These are phyloP conservation scores for Xestobium rufovillosum DNA, from an alignment of 2,888 invertebrate genomes.

Conservation along the genomic window DNA sequence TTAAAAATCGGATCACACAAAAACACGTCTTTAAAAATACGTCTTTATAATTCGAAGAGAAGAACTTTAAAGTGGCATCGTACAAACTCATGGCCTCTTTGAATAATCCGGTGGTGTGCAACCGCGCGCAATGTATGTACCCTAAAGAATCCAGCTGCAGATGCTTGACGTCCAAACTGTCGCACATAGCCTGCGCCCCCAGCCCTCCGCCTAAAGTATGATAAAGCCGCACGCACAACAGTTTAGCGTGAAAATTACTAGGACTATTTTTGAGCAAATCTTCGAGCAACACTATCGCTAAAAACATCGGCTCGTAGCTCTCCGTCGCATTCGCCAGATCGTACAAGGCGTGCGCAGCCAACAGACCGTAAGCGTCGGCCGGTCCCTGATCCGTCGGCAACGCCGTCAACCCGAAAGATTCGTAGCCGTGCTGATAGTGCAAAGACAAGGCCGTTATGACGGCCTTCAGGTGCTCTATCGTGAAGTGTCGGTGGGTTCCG, in stretches of 20 bases:
- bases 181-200: constrained; percentile 67
- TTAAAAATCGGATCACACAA: too few relatives aligned
- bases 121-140: constrained; percentile 69
- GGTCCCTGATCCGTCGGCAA: constrained; percentile 65
- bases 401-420: constrained; percentile 49
- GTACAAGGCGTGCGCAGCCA: constrained; percentile 67
- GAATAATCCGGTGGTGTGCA: constrained; percentile 66
- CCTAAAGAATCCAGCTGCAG: constrained; percentile 89
- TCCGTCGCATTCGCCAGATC: constrained; percentile 49
- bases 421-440: constrained; percentile 58
- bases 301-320: constrained; percentile 51
- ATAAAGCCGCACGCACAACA: constrained; percentile 75
- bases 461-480: constrained; percentile 48
- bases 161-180: constrained; percentile 82
- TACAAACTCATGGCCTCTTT: constrained; percentile 61
- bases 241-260: constrained; percentile 82
- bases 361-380: constrained; percentile 70
- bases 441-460: constrained; percentile 55
- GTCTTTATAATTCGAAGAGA: constrained; percentile 82
- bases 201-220: constrained; percentile 65
- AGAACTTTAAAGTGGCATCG: constrained; percentile 75
- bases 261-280: constrained; percentile 68
- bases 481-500: constrained; percentile 55
- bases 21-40: constrained; percentile 41
- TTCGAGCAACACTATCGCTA: constrained; percentile 65